phyloP scores from a whole-genome alignment of 2,113 vertebrate species.

The Sylvilagus bachmani region DNA sequence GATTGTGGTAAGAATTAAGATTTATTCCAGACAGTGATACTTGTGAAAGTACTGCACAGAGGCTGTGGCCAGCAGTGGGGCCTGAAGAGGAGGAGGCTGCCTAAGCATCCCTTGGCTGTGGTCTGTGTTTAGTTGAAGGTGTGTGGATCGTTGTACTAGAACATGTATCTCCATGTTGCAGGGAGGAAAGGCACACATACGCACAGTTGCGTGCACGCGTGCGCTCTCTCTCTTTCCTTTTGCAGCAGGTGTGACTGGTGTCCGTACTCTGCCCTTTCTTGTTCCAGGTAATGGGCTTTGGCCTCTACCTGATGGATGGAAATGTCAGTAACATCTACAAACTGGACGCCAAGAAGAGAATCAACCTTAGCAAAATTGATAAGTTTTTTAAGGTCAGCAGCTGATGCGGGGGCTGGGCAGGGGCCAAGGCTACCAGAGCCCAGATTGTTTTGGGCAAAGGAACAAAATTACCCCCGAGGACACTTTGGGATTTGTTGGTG shows the following conservation, averaged over 20 bases:
- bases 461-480: not conserved
- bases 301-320: conserved; percentile 98
- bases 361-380: conserved; percentile 99
- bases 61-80: not conserved
- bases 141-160: not conserved
- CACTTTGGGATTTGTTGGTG: too few species aligned
- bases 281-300: conserved; percentile 98
- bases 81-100: not conserved
- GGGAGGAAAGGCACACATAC: rapidly evolving
- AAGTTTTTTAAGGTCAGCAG: conserved; percentile 98
- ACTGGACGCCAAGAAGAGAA: conserved; percentile 98
- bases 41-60: not conserved
- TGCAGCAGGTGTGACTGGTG: not conserved
- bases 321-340: conserved; percentile 99
- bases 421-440: not conserved
- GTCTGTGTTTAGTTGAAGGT: not conserved
- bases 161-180: not conserved
- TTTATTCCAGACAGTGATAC: not conserved
- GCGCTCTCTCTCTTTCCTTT: not conserved
- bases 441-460: not conserved
- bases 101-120: not conserved
- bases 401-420: not conserved
- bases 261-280: conserved; percentile 49
- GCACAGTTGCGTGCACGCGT: too few species aligned
- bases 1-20: not conserved